Evolutionary conservation across 2,888 invertebrate genomes (phyloP).

Genomic region (Diabrotica balteata): DNA sequence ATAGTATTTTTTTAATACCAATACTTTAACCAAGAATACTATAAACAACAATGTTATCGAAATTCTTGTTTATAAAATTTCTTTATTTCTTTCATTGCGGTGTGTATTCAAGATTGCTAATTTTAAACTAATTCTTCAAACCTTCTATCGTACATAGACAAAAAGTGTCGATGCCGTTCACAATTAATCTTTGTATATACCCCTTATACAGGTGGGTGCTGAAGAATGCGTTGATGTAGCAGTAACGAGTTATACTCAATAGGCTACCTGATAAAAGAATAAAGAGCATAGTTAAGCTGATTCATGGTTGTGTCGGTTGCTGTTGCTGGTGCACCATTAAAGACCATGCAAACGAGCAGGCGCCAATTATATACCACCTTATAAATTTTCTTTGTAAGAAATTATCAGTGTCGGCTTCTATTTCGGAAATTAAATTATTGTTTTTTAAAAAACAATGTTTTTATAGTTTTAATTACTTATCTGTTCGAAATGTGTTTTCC

Average conservation of each 20-base stretch:
- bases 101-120: too few species aligned
- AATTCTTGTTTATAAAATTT: too few species aligned
- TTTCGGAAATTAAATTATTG: too few species aligned
- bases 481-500: too few species aligned
- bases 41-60: too few species aligned
- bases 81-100: too few species aligned
- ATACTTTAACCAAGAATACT: too few species aligned
- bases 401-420: constrained; percentile 5
- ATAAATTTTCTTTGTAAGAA: constrained; percentile 47
- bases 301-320: constrained; percentile 51
- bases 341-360: constrained; percentile 54
- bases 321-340: constrained; percentile 53
- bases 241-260: constrained; percentile 50
- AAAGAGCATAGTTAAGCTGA: constrained; percentile 54
- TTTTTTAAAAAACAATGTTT: too few species aligned
- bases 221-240: constrained; percentile 45
- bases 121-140: too few species aligned
- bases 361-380: constrained; percentile 57
- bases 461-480: too few species aligned
- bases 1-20: too few species aligned
- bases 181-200: constrained; percentile 41
- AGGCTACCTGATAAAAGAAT: constrained; percentile 56
- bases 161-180: constrained; percentile 13
- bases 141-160: too few species aligned
- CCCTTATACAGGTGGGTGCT: constrained; percentile 49